Conservation (phyloP, 1,140 invertebrate species). For the Drosophila ogumai region DNA sequence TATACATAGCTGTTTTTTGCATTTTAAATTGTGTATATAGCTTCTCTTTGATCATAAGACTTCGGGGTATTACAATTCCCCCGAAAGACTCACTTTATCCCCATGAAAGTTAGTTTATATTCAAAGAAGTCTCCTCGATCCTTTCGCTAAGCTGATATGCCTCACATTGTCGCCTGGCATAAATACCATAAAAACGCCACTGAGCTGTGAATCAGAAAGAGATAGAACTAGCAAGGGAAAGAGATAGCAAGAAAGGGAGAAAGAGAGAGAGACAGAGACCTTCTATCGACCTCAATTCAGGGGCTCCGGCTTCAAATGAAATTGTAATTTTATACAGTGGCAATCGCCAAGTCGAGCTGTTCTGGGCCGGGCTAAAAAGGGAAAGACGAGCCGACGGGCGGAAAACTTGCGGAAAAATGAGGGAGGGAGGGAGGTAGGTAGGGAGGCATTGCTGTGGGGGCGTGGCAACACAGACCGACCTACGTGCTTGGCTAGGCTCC, state of each 20-base stretch:
- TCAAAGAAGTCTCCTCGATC: slow-evolving; percentile 2
- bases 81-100: neutral
- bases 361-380: neutral
- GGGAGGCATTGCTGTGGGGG: neutral
- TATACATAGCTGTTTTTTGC: neutral
- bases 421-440: no score
- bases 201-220: neutral
- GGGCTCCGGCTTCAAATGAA: slow-evolving; percentile 52
- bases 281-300: slow-evolving; percentile 60
- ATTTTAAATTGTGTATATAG: neutral
- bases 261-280: slow-evolving; percentile 10
- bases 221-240: neutral
- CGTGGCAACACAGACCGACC: slow-evolving; percentile 1
- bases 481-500: slow-evolving; percentile 36
- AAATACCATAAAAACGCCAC: slow-evolving; percentile 39
- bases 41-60: neutral
- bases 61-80: neutral
- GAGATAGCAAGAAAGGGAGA: neutral
- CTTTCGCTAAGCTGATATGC: slow-evolving; percentile 19
- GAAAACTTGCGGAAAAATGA: slow-evolving; percentile 30
- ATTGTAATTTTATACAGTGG: slow-evolving; percentile 68
- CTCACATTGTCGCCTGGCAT: slow-evolving; percentile 5
- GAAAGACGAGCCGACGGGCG: slow-evolving; percentile 18
- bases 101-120: neutral
- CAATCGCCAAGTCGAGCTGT: slow-evolving; percentile 23